Conservation (phyloP, 2,113 vertebrate species). For the Antigone vipio region DNA sequence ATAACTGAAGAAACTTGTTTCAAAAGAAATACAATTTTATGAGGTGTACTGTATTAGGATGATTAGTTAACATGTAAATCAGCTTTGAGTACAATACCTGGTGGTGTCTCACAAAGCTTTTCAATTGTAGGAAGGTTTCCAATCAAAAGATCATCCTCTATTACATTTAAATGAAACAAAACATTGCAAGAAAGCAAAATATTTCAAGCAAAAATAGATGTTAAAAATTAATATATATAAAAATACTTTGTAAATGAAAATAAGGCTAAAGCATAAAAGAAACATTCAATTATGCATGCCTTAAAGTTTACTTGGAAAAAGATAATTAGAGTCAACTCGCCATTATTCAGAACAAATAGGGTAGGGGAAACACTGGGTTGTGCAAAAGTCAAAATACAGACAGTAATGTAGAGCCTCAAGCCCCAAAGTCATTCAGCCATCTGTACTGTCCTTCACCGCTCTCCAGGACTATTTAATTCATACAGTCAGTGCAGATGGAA, state of each 20-base stretch:
- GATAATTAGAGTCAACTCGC: neutral
- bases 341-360: neutral
- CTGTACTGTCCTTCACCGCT: neutral
- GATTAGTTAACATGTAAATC: slow-evolving; percentile 67
- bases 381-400: neutral
- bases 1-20: slow-evolving; percentile 36
- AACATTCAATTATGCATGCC: neutral
- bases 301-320: neutral
- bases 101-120: slow-evolving; percentile 85
- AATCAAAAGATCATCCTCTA: slow-evolving; percentile 89
- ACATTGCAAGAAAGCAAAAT: slow-evolving; percentile 67
- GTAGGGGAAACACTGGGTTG: neutral
- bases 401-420: neutral
- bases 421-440: neutral
- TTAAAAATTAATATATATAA: neutral
- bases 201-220: slow-evolving; percentile 65
- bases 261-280: neutral
- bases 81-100: slow-evolving; percentile 82
- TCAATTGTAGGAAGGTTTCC: slow-evolving; percentile 86
- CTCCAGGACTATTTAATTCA: neutral
- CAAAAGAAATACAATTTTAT: slow-evolving; percentile 19
- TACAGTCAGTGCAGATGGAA: neutral
- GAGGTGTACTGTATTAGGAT: slow-evolving; percentile 42
- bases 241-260: slow-evolving; percentile 16
- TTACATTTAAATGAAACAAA: slow-evolving; percentile 75